Percentiles rank a stretch among this genome's conserved stretches.
Evolutionary conservation across 2,888 invertebrate genomes (phyloP).

Genomic region (Dicyrtoma fusca): DNA sequence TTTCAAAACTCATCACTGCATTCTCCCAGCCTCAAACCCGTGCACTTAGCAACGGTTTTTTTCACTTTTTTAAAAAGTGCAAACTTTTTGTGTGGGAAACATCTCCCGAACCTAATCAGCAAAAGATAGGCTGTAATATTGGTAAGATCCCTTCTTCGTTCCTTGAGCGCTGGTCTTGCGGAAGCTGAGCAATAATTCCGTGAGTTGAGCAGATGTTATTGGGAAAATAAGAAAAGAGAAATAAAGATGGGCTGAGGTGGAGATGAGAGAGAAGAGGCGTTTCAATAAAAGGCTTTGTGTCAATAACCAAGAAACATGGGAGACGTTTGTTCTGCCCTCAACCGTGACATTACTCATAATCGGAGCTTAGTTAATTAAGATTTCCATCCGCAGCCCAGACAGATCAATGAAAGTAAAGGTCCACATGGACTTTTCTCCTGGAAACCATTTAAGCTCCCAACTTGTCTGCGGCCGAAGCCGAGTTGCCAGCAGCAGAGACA

Average conservation of each 20-base stretch:
- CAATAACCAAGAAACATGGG: conserved; percentile 35
- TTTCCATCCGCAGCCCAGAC: conserved; percentile 36
- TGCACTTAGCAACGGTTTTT: no score
- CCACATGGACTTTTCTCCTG: conserved; percentile 1
- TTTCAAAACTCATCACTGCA: no score
- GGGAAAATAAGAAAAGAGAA: background rate
- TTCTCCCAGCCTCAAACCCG: no score
- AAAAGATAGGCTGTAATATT: no score
- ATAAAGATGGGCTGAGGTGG: background rate
- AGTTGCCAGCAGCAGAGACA: background rate
- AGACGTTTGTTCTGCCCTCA: conserved; percentile 39
- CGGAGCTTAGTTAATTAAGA: conserved; percentile 44
- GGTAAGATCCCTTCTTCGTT: no score
- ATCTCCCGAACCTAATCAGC: no score
- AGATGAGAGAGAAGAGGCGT: conserved; percentile 35
- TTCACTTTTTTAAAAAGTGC: no score
- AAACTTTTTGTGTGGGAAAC: no score
- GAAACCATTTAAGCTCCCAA: background rate
- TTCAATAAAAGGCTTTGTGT: conserved; percentile 46
- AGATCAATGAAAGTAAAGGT: background rate
- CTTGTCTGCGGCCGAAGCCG: background rate
- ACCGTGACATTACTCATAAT: conserved; percentile 44
- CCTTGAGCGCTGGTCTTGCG: no score
- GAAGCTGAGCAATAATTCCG: no score
- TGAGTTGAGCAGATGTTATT: no score